These are phyloP conservation scores for Nebria brevicollis DNA, from an alignment of 2,888 invertebrate species.

Conservation along the genomic window DNA sequence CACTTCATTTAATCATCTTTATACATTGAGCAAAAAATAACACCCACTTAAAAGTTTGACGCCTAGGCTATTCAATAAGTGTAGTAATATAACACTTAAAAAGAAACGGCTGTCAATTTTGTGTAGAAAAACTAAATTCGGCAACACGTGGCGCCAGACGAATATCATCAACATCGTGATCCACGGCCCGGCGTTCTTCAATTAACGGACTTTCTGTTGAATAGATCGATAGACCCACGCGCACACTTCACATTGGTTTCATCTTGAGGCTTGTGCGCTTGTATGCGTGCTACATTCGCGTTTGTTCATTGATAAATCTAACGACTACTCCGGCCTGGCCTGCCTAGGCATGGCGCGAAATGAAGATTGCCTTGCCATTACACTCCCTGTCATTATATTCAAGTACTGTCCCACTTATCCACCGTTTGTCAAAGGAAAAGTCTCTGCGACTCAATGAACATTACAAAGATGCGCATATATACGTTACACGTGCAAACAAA, in stretches of 20 bases:
- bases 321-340: not conserved
- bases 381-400: conserved; percentile 8
- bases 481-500: too few relatives aligned
- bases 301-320: conserved; percentile 43
- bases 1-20: not conserved
- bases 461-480: too few relatives aligned
- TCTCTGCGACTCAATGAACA: not conserved
- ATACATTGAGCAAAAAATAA: not conserved
- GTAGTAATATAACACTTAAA: conserved; percentile 3
- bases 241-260: not conserved
- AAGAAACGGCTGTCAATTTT: not conserved
- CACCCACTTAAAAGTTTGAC: conserved; percentile 8
- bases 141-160: conserved; percentile 16
- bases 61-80: not conserved
- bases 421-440: conserved; percentile 3
- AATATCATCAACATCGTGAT: not conserved
- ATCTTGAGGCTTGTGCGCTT: not conserved
- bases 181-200: not conserved
- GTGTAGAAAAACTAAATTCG: conserved; percentile 5
- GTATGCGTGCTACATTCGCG: conserved; percentile 31
- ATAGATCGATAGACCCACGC: conserved; percentile 5
- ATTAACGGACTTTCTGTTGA: conserved; percentile 8
- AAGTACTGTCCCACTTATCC: conserved; percentile 19
- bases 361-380: conserved; percentile 26
- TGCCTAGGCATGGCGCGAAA: conserved; percentile 20